A percentile compares a stretch with the other conserved stretches of the same genome.
These are phyloP conservation scores for Myrmophylax atrothorax DNA, from an alignment of 2,113 vertebrate species.

Conservation along the genomic window DNA sequence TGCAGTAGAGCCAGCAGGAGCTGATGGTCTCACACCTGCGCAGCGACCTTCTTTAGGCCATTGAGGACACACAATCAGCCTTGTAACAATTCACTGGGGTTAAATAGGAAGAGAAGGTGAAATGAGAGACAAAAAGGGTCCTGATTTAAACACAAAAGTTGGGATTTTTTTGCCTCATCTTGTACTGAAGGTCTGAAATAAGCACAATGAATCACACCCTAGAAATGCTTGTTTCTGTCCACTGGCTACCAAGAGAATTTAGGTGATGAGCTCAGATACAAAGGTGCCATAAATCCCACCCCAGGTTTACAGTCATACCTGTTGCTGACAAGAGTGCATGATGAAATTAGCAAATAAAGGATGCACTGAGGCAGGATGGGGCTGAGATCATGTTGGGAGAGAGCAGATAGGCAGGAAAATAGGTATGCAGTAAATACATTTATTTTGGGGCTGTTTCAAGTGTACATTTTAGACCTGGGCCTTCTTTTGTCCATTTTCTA, in stretches of 20 bases:
- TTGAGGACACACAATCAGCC: background rate
- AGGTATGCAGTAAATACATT: background rate
- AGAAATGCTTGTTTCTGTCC: background rate
- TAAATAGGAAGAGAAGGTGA: background rate
- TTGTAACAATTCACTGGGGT: background rate
- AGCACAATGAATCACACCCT: background rate
- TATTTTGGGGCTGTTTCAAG: background rate
- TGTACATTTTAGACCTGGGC: background rate
- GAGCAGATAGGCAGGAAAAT: background rate
- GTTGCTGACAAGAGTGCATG: background rate
- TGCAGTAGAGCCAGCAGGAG: background rate
- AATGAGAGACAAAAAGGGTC: background rate
- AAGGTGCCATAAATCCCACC: background rate
- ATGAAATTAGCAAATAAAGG: background rate
- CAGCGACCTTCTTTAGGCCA: background rate
- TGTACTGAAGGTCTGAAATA: background rate
- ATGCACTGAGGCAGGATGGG: background rate
- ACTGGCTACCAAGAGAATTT: background rate
- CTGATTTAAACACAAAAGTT: background rate
- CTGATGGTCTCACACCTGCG: background rate
- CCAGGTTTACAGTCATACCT: background rate
- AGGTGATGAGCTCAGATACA: background rate
- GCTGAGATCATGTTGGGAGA: background rate
- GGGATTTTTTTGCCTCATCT: background rate
- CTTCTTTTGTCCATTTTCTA: background rate